Base-by-base conservation (phyloP, 1,140 invertebrate species). In the Panulirus ornatus region DNA sequence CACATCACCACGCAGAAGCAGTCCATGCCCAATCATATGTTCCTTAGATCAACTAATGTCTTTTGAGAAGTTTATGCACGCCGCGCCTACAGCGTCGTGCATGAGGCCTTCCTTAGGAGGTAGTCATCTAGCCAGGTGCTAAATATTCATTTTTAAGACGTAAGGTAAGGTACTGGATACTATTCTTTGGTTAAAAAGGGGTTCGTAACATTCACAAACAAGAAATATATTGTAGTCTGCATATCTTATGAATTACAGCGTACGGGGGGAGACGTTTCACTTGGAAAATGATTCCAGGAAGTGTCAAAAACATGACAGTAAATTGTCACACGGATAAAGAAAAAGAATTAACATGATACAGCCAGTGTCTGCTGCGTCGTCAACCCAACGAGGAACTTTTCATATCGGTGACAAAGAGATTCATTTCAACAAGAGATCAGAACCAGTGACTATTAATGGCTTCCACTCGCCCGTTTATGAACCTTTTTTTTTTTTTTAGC, bases 151-250 rank as follows among this genome's bases (percentile, higher is more conserved):
- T 70, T 3, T 79, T 30, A 73, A 30, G 42, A 30, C 22, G 22
- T 76, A 44, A 79, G 76, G 51, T 30, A 22, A 51, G 44, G 76
- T 47, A 79, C 44, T 34, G 76, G 76, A 40, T 79, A 30, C 76
- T 51, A 79, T 34, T 73, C 76, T 79, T 47, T 47, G 76, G 44
- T 79, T 79, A 36, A 40, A 54, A 79, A 40, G 76, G 76, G 73
- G 40, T 75, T 76, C 27, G 30, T 79, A 79, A 79, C 44, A 79
- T 79, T 79, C 27, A 58, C 19, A 19, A 22, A 51, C 27, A 51
- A 78, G 6, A 47, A 79, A 51, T 40, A 36, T 58, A 79, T 30
- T 8, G n/a, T 79, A 22, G 47, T 8, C 14, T 6, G 14, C 14
- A 47, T 47, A 6, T 6, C 44, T 5, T 47, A 6, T 47, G 14